Conservation (phyloP, 2,888 invertebrate genomes). For the Marronus borbonicus region DNA sequence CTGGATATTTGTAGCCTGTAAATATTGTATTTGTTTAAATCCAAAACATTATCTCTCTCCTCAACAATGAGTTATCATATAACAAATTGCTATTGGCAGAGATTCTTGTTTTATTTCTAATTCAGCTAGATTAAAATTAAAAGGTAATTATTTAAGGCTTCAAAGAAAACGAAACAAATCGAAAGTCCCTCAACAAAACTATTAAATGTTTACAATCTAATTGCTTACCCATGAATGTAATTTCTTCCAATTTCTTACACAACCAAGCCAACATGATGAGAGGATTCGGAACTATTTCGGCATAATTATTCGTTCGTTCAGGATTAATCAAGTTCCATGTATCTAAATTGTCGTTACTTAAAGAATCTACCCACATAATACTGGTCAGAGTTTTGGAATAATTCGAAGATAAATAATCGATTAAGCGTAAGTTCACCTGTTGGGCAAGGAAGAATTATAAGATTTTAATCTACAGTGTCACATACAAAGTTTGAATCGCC, state of each 20-base stretch:
- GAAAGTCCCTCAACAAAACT: too few relatives aligned
- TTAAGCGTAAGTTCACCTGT: constrained; percentile 73
- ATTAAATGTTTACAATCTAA: constrained; percentile 54
- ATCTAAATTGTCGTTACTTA: constrained; percentile 59
- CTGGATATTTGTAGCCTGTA: constrained; percentile 75
- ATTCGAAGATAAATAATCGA: constrained; percentile 73
- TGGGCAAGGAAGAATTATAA: constrained; percentile 38
- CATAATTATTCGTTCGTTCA: constrained; percentile 48
- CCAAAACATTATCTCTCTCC: too few relatives aligned
- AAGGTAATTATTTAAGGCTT: too few relatives aligned
- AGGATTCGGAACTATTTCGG: constrained; percentile 70
- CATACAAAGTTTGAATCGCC: too few relatives aligned
- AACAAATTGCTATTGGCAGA: too few relatives aligned
- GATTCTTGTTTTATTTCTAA: too few relatives aligned
- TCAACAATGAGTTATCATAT: too few relatives aligned
- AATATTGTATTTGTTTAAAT: too few relatives aligned
- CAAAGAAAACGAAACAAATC: too few relatives aligned
- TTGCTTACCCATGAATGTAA: constrained; percentile 72
- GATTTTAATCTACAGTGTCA: background rate
- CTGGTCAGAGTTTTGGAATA: constrained; percentile 73
- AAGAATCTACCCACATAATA: constrained; percentile 77
- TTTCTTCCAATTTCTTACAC: constrained; percentile 74
- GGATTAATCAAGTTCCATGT: constrained; percentile 55
- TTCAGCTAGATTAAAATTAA: too few relatives aligned
- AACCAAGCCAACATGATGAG: constrained; percentile 80